phyloP scores from a whole-genome alignment of 2,797 vertebrate species.

The Emys orbicularis region DNA sequence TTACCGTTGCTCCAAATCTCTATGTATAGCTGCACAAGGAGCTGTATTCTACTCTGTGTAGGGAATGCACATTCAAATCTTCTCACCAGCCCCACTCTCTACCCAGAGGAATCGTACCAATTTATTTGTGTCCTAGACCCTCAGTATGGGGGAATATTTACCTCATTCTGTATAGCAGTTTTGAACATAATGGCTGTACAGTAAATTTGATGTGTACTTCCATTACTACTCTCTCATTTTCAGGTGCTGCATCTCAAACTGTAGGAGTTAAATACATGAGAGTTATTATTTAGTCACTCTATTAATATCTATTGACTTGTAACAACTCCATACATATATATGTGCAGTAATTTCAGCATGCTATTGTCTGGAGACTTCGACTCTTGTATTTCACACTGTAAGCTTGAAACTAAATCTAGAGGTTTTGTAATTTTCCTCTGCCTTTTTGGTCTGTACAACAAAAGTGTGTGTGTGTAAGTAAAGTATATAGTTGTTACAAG shows the following conservation, averaged over 20 bases:
- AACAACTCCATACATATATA: background rate
- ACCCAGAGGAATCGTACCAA: background rate
- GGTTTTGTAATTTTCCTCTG: background rate
- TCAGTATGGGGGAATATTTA: background rate
- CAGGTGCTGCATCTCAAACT: background rate
- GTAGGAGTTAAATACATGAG: background rate
- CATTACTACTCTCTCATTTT: background rate
- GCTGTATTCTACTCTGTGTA: background rate
- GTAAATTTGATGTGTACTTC: background rate
- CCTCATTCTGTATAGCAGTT: background rate
- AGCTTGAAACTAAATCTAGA: background rate
- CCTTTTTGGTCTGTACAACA: background rate
- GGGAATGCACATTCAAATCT: background rate
- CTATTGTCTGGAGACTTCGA: background rate
- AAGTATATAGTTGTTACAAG: background rate
- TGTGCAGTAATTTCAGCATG: background rate
- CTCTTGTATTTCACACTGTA: background rate
- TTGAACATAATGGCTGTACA: background rate
- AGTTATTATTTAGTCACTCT: background rate
- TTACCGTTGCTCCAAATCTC: background rate
- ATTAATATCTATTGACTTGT: background rate
- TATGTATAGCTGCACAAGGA: background rate
- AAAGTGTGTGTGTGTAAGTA: background rate
- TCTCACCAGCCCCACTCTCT: background rate
- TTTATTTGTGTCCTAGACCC: background rate